These are phyloP conservation scores for Asteroscopus sphinx DNA, from an alignment of 2,888 invertebrate species.

Conservation along the genomic window DNA sequence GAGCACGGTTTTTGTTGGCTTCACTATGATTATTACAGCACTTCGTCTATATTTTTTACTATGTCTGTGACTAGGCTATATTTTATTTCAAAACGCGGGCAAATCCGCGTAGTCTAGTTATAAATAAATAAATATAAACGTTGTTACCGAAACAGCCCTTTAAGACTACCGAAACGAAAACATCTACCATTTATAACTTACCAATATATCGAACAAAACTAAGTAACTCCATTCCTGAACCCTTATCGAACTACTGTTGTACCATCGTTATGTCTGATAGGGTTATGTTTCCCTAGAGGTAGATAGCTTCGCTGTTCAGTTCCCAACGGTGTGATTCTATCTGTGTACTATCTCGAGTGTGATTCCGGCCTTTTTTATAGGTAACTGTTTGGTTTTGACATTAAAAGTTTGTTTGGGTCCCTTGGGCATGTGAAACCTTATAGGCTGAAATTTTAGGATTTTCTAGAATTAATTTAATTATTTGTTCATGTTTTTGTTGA, in stretches of 20 bases:
- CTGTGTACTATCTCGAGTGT: constrained; percentile 33
- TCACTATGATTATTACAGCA: no score
- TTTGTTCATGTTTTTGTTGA: no score
- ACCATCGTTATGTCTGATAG: constrained; percentile 46
- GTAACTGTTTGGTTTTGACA: constrained; percentile 28
- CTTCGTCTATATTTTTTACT: no score
- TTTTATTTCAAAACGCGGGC: no score
- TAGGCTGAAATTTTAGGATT: no score
- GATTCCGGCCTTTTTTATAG: constrained; percentile 41
- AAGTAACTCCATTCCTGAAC: constrained; percentile 47
- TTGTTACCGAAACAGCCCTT: not conserved
- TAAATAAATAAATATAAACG: no score
- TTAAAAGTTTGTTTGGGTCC: constrained; percentile 26
- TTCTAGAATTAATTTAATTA: no score
- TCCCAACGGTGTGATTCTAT: constrained; percentile 52
- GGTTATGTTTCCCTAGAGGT: constrained; percentile 52
- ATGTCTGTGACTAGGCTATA: no score
- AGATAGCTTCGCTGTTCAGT: constrained; percentile 37
- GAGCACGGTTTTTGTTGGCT: no score
- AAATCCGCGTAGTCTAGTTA: no score
- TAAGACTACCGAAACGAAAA: constrained; percentile 30
- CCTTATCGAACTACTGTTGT: constrained; percentile 54
- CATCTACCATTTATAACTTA: constrained; percentile 41
- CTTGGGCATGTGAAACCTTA: not conserved
- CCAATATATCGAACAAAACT: constrained; percentile 28